Base-by-base conservation (phyloP, 2,113 vertebrate species). In the Podarcis raffonei region DNA sequence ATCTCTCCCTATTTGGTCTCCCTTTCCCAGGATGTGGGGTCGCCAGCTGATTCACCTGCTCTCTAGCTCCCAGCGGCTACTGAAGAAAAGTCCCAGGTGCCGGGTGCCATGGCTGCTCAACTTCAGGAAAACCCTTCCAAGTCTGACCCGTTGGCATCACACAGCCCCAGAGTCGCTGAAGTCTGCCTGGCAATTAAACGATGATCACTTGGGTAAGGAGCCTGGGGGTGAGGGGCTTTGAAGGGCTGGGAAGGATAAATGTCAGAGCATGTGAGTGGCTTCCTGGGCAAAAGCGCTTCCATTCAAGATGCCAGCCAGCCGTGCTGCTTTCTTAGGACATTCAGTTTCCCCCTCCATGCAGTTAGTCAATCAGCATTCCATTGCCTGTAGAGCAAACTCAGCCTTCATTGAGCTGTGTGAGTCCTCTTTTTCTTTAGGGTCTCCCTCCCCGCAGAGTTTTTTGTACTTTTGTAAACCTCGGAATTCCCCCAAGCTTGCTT, bases 141-240 rank as follows among this genome's bases (percentile, higher is more conserved):
- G 80, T 66, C 79, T 32, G 0, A 5, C 66, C 1, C 89, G 80
- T 4, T 83, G 92, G 87, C 91, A 91, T 23, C 94, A 97, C 91
- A 95, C 92, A 0, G 92, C 72, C 71, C 91, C 96, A 0, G 94
- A 86, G 3, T 69, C 93, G 81, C 79, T 92, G 23, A 89, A 12
- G 8, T 97, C 96, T 84, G 91, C 94, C 84, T 97, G 97, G 97
- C 94, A 95, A 75, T 86, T 97, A 78, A 96, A 96, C 4, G 79
- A 66, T 4, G 96, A 97, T 90, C 97, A 97, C 59, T 95, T 98
- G 3, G 97, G 97, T 97, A 94, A 90, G 96, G 81, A 78, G 62
- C 71, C 2, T 66, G 27, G 7, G 65, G 13, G 80, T 5, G 59
- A 62, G 59, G 59, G 59, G 18, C 15, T 53, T 37, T 23, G 62